These are phyloP conservation scores for Nettapus auritus DNA, from an alignment of 2,113 vertebrate species.

Conservation along the genomic window DNA sequence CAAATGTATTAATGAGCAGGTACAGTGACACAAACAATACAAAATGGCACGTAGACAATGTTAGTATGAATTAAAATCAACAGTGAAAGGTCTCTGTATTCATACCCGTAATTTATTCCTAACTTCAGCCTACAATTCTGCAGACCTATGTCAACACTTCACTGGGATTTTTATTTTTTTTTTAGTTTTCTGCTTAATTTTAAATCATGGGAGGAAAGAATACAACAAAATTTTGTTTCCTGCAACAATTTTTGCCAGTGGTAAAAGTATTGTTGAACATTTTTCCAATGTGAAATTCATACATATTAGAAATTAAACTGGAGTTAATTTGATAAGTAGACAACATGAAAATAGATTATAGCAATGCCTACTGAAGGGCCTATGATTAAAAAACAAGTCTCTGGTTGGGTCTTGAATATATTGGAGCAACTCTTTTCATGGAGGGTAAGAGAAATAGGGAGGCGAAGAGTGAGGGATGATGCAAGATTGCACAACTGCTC, in stretches of 20 bases:
- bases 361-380: neutral
- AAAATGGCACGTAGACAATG: neutral
- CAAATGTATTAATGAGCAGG: neutral
- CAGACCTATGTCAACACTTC: neutral
- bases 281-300: neutral
- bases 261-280: neutral
- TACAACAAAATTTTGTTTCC: neutral
- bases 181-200: neutral
- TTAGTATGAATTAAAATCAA: neutral
- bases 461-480: neutral
- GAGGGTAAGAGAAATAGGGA: neutral
- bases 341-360: neutral
- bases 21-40: neutral
- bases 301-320: neutral
- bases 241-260: neutral
- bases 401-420: neutral
- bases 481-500: slow-evolving; percentile 43
- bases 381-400: neutral
- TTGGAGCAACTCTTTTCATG: neutral
- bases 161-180: neutral
- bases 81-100: neutral
- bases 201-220: neutral
- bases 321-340: neutral
- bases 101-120: neutral
- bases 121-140: neutral